Evolutionary conservation across 2,797 vertebrate genomes (phyloP).

Genomic region (Mus caroli): DNA sequence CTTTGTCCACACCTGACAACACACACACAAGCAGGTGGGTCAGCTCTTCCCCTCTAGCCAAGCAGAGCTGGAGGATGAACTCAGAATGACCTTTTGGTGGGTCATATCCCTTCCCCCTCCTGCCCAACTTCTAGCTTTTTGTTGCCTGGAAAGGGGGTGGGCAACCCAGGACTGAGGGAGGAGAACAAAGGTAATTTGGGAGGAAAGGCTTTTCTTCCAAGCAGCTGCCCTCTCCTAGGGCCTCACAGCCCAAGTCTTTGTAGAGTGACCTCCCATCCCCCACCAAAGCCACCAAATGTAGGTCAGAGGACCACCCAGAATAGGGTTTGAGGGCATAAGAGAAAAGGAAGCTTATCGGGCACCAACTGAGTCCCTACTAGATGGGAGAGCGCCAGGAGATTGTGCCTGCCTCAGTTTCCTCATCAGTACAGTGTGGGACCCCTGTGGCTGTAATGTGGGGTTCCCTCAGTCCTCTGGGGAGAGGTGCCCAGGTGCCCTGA

Average conservation of each 20-base stretch:
- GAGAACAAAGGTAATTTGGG: conserved; percentile 47
- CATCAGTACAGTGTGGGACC: not conserved
- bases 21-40: not conserved
- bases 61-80: not conserved
- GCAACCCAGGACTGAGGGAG: not conserved
- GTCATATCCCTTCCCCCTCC: not conserved
- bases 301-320: conserved; percentile 67
- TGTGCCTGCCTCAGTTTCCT: not conserved
- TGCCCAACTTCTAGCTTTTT: not conserved
- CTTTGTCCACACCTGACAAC: not conserved
- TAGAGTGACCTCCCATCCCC: not conserved
- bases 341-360: not conserved
- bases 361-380: not conserved
- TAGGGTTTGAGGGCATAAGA: not conserved
- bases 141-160: not conserved
- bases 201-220: not conserved
- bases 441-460: not conserved
- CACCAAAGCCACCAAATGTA: not conserved
- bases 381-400: not conserved
- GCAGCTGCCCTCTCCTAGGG: not conserved
- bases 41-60: not conserved
- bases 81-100: not conserved
- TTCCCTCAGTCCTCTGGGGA: not conserved
- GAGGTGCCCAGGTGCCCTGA: too few relatives aligned
- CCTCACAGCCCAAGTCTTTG: not conserved